Evolutionary conservation across 2,888 invertebrate genomes (phyloP).

Genomic region (Ephialtes manifestator): DNA sequence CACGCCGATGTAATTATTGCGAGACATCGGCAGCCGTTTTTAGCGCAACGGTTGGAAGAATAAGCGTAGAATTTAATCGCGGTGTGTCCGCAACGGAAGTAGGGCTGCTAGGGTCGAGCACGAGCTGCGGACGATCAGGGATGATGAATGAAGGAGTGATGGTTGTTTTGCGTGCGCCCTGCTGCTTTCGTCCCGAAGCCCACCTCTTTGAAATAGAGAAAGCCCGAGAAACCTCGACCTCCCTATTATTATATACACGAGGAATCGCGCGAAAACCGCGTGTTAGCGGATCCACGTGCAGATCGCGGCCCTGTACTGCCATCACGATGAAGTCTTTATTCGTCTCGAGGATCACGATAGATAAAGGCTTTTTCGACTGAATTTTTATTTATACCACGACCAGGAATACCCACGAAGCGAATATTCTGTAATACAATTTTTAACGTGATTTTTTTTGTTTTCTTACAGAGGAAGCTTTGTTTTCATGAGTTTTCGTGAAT

Average conservation of each 20-base stretch:
- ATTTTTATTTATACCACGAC: too few relatives aligned
- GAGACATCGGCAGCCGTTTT: slow-evolving; percentile 56
- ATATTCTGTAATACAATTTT: background rate
- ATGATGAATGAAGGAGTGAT: slow-evolving; percentile 85
- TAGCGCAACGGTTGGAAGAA: slow-evolving; percentile 31
- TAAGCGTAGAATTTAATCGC: slow-evolving; percentile 73
- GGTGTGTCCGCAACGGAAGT: slow-evolving; percentile 54
- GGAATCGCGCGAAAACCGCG: slow-evolving; percentile 44
- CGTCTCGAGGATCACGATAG: too few relatives aligned
- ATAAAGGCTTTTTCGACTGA: too few relatives aligned
- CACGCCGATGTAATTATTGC: too few relatives aligned
- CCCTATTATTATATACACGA: slow-evolving; percentile 3
- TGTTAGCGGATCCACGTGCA: slow-evolving; percentile 22
- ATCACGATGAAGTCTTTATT: too few relatives aligned
- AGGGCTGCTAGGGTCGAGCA: slow-evolving; percentile 53
- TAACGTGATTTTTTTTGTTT: too few relatives aligned
- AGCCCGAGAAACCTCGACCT: slow-evolving; percentile 24
- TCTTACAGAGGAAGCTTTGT: too few relatives aligned
- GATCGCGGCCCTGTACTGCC: too few relatives aligned
- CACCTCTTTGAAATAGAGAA: slow-evolving; percentile 53
- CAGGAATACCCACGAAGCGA: too few relatives aligned
- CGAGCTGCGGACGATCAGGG: slow-evolving; percentile 78
- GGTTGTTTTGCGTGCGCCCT: slow-evolving; percentile 84
- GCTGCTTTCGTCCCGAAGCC: background rate
- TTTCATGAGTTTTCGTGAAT: too few relatives aligned